Base-by-base conservation (phyloP, 2,888 invertebrate species). In the Plutella xylostella region DNA sequence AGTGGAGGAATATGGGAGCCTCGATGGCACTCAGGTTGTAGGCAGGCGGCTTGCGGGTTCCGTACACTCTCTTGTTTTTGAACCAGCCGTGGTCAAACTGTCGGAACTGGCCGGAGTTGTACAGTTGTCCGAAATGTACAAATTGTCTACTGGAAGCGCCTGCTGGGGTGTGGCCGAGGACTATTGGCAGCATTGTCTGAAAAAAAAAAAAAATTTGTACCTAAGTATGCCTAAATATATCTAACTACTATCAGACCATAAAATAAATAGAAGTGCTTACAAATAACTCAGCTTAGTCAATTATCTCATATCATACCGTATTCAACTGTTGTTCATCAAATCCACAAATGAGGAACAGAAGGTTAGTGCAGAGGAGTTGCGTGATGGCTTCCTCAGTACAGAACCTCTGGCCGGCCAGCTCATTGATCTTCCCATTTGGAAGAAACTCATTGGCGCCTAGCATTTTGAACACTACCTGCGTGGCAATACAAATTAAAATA, bases 341-440 rank as follows among this genome's bases (percentile, higher is more conserved):
- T 3, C 89, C 89, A 56, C 80, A 83, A 2, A 91, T 56, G 0
- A 91, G 71, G 58, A 90, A 90, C 12, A 90, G 60, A 0, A 88
- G 52, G 55, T 89, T 89, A 2, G 76, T 75, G 64, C 91, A 91
- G 0, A 90, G 48, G 1, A 60, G 78, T 55, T 80, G 86, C 3
- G 77, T 83, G 4, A 78, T 50, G 1, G 82, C 77, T 46, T 84
- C 78, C 45, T 85, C 84, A 4, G 72, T 51, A 52, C 90, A 90
- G 0, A 85, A 45, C 0, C 56, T 52, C 49, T 82, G 66, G 6
- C 85, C 86, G 3, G 85, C 74, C 18, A 82, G 55, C 30, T 75
- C 74, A 45, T 87, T 72, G 22, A 89, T 66, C 30, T 67, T 68
- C 2, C 72, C 71, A 42, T 83, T 86, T 0, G 90, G 89, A 15